Conservation (phyloP, 2,888 invertebrate species). For the Drosophila mimetica region DNA sequence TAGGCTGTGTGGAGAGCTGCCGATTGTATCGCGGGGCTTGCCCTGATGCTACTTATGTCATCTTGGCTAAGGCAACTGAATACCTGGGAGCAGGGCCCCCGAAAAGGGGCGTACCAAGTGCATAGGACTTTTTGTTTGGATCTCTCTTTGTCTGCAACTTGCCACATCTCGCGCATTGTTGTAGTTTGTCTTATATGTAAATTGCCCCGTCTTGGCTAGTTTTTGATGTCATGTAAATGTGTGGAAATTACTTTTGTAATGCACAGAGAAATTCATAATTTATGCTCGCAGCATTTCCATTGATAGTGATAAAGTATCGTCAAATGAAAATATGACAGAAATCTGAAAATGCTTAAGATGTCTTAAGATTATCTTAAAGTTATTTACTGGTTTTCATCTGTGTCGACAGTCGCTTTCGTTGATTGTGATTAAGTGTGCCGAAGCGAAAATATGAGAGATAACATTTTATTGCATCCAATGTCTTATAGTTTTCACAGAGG, state of each 20-base stretch:
- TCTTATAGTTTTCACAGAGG: background rate
- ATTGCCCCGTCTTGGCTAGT: constrained; percentile 27
- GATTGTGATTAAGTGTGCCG: constrained; percentile 10
- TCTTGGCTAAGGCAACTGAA: constrained; percentile 32
- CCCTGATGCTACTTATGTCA: constrained; percentile 56
- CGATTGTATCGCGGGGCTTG: constrained; percentile 44
- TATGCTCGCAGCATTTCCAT: constrained; percentile 14
- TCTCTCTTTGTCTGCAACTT: constrained; percentile 40
- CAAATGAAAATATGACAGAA: constrained; percentile 12
- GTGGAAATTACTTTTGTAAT: constrained; percentile 40
- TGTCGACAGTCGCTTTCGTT: constrained; percentile 6
- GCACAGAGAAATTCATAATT: constrained; percentile 32
- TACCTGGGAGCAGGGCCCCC: constrained; percentile 40
- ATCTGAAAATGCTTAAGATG: background rate
- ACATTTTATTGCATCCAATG: no score
- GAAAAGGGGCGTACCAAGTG: constrained; percentile 54
- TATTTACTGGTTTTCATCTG: constrained; percentile 5
- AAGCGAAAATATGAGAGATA: constrained; percentile 1
- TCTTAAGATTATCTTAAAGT: constrained; percentile 6
- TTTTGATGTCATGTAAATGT: constrained; percentile 31
- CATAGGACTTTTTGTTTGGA: constrained; percentile 61
- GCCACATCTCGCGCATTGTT: constrained; percentile 57
- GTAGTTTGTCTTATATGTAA: constrained; percentile 49
- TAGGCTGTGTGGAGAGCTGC: constrained; percentile 26
- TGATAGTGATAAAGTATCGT: constrained; percentile 25